phyloP scores from a whole-genome alignment of 2,797 vertebrate genomes.

The Spizella passerina region DNA sequence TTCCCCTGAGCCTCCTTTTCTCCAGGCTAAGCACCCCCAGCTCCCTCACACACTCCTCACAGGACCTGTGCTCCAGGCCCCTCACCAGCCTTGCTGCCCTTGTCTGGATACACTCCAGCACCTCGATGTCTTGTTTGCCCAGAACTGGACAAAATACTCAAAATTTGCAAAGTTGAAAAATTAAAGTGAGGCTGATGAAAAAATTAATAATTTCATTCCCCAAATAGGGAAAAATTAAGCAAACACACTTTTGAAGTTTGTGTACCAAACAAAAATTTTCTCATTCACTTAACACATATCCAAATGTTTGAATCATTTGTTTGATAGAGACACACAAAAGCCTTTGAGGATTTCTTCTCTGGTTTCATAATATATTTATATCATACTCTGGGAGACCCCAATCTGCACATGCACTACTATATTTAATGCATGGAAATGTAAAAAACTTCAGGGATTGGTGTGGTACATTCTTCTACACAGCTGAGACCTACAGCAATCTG shows the following conservation, averaged over 20 bases:
- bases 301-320: neutral
- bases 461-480: neutral
- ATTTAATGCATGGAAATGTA: neutral
- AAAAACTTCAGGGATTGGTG: neutral
- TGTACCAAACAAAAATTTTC: neutral
- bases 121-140: neutral
- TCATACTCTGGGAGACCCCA: neutral
- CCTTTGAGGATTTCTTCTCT: neutral
- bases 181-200: neutral
- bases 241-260: neutral
- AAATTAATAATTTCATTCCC: neutral
- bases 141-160: neutral
- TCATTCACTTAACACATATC: neutral
- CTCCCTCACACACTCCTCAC: neutral
- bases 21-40: neutral
- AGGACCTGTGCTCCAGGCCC: neutral
- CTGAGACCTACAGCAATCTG: neutral
- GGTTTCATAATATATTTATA: neutral
- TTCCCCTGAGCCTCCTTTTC: neutral
- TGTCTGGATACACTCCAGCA: neutral
- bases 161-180: neutral
- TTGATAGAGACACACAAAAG: neutral
- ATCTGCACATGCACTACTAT: neutral
- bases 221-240: neutral
- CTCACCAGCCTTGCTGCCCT: neutral